Conservation (phyloP, 1,140 invertebrate species). For the Anastrepha ludens region DNA sequence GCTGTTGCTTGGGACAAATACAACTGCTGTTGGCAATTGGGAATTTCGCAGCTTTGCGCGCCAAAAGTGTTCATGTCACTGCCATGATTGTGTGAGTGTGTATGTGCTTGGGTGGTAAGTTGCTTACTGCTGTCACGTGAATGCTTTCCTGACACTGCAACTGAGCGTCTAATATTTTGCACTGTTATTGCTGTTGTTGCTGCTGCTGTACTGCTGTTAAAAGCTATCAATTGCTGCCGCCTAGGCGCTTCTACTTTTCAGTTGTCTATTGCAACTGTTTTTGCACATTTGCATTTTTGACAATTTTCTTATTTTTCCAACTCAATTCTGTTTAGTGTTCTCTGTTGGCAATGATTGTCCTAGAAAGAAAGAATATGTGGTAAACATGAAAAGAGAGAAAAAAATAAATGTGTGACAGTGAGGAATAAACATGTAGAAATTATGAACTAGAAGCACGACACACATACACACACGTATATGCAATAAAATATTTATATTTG, state of each 20-base stretch:
- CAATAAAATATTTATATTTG: too few species aligned
- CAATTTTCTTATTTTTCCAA: constrained; percentile 14
- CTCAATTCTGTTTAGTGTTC: neutral
- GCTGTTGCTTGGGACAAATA: neutral
- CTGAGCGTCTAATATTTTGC: neutral
- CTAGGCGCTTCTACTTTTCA: neutral
- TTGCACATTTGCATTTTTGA: constrained; percentile 2
- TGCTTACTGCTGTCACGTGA: neutral
- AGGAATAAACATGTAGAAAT: too few species aligned
- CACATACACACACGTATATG: too few species aligned
- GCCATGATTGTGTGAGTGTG: neutral
- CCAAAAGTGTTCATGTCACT: neutral
- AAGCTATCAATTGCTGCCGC: constrained; percentile 13
- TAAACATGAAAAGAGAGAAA: neutral
- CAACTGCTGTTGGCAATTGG: constrained; percentile 36
- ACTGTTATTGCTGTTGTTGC: neutral
- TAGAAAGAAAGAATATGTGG: neutral
- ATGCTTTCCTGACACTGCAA: constrained; percentile 7
- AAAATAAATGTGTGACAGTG: neutral
- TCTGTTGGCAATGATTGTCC: neutral
- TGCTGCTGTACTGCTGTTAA: neutral
- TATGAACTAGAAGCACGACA: too few species aligned
- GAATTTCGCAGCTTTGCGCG: constrained; percentile 13
- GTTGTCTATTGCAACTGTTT: neutral
- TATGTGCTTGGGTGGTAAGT: neutral